Base-by-base conservation (phyloP, 2,113 vertebrate species). In the Datnioides undecimradiatus region DNA sequence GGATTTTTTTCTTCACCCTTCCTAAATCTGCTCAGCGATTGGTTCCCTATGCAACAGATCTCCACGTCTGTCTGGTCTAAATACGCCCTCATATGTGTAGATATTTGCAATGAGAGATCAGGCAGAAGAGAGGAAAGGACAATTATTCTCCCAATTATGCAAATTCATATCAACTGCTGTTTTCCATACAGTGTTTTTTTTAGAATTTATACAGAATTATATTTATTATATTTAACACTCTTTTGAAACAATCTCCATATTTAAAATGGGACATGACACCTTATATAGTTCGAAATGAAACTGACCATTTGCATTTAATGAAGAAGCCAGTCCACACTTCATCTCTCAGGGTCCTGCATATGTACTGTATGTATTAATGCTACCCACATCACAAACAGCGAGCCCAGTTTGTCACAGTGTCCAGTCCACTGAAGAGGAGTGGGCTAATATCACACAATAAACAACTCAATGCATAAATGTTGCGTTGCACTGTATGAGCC, bases 1-100 rank as follows among this genome's bases (percentile, higher is more conserved):
- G 49, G 25, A 33, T 45, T 66, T 77, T 79, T 62, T 49, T 73
- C 62, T 62, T 82, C 71, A 27, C 41, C 23, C 31, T 69, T 71
- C 40, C 51, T 38, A 67, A 58, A 71, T 63, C 80, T 79, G 54
- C 40, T 38, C 72, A 41, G 34, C 41, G 60, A 49, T 43, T 64
- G 17, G 48, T 29, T 79, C 17, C 33, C 77, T 57, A 6, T 25
- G 62, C 23, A 73, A 46, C n/a, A 58, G 31, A 58, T 66, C 43
- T 51, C 59, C 7, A 63, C 64, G 60, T 69, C 27, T 41, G 75
- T 57, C 25, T 66, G 65, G 40, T 31, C 41, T 54, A 43, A 23
- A 60, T 63, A 67, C 52, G 54, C 57, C 75, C 58, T 71, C 72
- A 19, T 34, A 76, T 60, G 54, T 73, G 66, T 51, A 68, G 25